Evolutionary conservation across 2,113 vertebrate genomes (phyloP).

Genomic region (Lanius collurio): DNA sequence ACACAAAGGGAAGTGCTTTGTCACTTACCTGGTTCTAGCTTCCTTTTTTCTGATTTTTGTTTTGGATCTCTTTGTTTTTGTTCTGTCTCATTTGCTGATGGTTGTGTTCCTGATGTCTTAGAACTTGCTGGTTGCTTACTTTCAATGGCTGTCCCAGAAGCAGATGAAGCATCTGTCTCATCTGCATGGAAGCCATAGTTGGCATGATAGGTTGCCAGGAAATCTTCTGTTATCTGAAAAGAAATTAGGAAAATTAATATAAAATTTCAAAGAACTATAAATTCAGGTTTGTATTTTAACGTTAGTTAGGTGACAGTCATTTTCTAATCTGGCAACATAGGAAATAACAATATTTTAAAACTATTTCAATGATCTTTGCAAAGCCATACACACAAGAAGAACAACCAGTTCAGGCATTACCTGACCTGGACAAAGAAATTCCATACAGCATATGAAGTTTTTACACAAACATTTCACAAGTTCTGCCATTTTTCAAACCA

Average conservation of each 20-base stretch:
- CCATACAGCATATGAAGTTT: not conserved
- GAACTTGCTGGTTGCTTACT: not conserved
- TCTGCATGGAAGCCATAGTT: conserved; percentile 89
- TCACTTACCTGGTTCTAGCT: conserved; percentile 83
- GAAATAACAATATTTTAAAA: not conserved
- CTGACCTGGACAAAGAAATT: not conserved
- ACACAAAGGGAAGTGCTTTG: not conserved
- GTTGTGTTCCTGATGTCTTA: conserved; percentile 7
- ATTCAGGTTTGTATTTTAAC: not conserved
- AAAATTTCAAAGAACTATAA: not conserved
- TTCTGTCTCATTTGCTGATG: conserved; percentile 30
- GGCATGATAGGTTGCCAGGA: conserved; percentile 92
- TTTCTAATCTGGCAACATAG: not conserved
- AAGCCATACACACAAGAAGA: not conserved
- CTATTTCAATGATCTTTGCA: not conserved
- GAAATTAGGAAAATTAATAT: not conserved
- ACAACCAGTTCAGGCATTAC: not conserved
- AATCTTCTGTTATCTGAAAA: conserved; percentile 92
- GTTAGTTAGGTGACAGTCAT: not conserved
- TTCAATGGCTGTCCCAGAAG: conserved; percentile 35
- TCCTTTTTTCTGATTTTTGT: conserved; percentile 89
- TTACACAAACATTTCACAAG: not conserved
- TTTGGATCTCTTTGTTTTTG: conserved; percentile 72
- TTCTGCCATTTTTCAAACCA: not conserved
- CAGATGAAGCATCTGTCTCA: conserved; percentile 62